These are phyloP conservation scores for Chamaea fasciata DNA, from an alignment of 2,113 vertebrate genomes.

Conservation along the genomic window DNA sequence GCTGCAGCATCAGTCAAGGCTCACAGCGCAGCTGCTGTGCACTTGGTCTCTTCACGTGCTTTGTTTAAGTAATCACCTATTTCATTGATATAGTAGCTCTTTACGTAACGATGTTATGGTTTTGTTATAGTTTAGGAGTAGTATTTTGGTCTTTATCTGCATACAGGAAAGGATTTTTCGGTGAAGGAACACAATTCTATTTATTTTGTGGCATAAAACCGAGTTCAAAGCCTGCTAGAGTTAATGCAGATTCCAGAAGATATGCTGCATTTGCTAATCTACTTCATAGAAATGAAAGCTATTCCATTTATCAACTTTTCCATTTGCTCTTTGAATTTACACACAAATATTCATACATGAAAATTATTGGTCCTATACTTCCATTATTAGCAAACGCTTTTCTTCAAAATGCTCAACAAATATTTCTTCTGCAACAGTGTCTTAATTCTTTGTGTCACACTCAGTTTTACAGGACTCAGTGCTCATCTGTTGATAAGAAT, in stretches of 20 bases:
- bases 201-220: neutral
- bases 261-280: neutral
- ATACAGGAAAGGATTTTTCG: neutral
- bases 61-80: neutral
- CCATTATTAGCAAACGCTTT: neutral
- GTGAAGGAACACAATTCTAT: neutral
- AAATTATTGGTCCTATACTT: neutral
- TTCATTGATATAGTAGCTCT: neutral
- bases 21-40: neutral
- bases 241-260: neutral
- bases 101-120: accelerated
- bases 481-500: neutral
- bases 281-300: neutral
- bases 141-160: neutral
- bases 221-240: neutral
- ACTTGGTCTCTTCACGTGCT: neutral
- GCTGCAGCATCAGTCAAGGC: neutral
- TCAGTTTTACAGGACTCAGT: neutral
- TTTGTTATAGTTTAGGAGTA: neutral
- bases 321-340: neutral
- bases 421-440: neutral
- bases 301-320: neutral
- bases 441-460: neutral
- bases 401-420: neutral
- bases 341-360: accelerated